Base-by-base conservation (phyloP, 2,888 invertebrate genomes). In the Tenthredo amoena region DNA sequence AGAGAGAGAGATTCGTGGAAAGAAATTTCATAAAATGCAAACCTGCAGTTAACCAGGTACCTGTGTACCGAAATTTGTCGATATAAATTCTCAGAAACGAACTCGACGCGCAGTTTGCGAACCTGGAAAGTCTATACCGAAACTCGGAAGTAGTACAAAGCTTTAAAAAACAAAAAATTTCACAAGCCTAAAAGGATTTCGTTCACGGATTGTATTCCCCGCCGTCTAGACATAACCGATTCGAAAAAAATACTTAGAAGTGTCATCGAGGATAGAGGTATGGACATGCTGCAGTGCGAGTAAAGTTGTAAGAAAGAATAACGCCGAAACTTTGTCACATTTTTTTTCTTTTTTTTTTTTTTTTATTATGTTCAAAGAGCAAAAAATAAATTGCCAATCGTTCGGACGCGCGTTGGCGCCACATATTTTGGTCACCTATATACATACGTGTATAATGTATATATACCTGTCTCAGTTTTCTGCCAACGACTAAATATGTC, bases 401-500 rank as follows among this genome's bases (percentile, higher is more conserved):
- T 76, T 76, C 26, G 18, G 21, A 55, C 76, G 31, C 7, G 7
- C 31, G 21, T 31, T 77, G 83, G 83, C 83, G 83, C 83, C 83
- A 68, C 50, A 34, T 68, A 81, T 81, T 81, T 81, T 81, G 6
- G 62, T 21, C n/a, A 62, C 26, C 26, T 62, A 62, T 26, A 62
- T 62, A 58, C 9, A 3, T 31, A 71, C 15, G 40, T 40, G 40
- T 72, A 10, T 40, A n/a, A 40, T 40, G 40, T 72, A 3, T 71
- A 12, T 15, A 9, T 26, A 50, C 71, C 43, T 68, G 81, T 83
- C 83, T 71, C 71, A 65, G 83, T 83, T 83, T 83, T 83, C 31
- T 43, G 47, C 68, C 83, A 71, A 83, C 83, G 68, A 43, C 83
- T 83, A 83, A 83, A 83, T 83, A 83, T 83, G 83, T 83, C 83